Evolutionary conservation across 2,113 vertebrate species (phyloP).

Genomic region (Oriolus oriolus): DNA sequence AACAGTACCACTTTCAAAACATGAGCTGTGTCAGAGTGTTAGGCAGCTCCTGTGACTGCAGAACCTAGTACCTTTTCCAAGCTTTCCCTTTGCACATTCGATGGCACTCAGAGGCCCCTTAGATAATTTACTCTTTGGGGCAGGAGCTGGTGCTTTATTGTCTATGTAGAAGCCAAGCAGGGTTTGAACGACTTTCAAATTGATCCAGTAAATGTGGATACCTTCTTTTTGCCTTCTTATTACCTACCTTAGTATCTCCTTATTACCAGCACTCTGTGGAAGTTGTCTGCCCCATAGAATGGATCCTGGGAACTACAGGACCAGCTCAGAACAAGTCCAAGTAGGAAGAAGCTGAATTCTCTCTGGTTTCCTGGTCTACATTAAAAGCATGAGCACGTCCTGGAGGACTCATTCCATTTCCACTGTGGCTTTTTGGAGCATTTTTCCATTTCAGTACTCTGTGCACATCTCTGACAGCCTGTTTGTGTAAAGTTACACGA

Average conservation of each 20-base stretch:
- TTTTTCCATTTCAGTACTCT: neutral
- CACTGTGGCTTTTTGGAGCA: neutral
- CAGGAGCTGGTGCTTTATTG: neutral
- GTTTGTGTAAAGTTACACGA: neutral
- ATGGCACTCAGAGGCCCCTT: neutral
- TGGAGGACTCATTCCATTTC: neutral
- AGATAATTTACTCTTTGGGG: neutral
- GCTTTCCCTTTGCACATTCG: neutral
- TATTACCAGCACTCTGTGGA: neutral
- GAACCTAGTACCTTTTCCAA: neutral
- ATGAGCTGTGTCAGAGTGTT: neutral
- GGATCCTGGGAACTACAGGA: neutral
- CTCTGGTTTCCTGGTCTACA: neutral
- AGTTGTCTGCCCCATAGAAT: neutral
- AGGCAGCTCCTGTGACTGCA: neutral
- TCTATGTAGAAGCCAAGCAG: neutral
- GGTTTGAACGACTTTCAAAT: neutral
- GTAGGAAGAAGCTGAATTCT: neutral
- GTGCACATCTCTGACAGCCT: neutral
- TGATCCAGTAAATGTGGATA: rapidly evolving
- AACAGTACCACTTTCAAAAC: neutral
- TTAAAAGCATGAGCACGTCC: neutral
- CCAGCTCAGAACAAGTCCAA: neutral
- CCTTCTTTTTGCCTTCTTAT: neutral
- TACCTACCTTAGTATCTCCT: neutral